Percentiles rank a stretch among this genome's conserved stretches.
phyloP scores from a whole-genome alignment of 2,113 vertebrate species.

The Daphoenositta chrysoptera region DNA sequence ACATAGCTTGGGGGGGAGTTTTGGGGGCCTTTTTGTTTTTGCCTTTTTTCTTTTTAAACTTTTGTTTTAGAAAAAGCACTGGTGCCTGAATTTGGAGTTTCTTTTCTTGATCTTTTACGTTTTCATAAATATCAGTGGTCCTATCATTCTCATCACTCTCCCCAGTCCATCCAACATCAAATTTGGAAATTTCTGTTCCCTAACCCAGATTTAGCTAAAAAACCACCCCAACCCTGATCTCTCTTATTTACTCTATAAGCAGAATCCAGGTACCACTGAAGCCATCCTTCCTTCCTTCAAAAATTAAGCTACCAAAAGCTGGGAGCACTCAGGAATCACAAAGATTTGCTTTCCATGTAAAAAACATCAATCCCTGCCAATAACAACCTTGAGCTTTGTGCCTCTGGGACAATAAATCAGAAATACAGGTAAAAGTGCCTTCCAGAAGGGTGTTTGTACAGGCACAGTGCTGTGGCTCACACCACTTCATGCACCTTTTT shows the following conservation, averaged over 20 bases:
- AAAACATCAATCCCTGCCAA: background rate
- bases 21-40: background rate
- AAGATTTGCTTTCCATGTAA: background rate
- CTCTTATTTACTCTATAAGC: rapidly evolving
- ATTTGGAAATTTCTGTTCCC: background rate
- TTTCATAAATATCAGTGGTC: background rate
- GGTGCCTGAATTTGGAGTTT: background rate
- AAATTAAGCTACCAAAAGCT: background rate
- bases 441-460: background rate
- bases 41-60: background rate
- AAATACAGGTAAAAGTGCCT: background rate
- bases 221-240: background rate
- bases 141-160: background rate
- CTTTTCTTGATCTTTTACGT: background rate
- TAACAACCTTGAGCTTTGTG: background rate
- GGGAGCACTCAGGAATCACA: background rate
- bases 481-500: background rate
- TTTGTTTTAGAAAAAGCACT: background rate
- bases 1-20: background rate
- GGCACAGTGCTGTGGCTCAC: background rate
- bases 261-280: background rate
- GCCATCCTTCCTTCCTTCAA: background rate
- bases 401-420: background rate
- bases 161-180: background rate
- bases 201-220: background rate